These are phyloP conservation scores for Colletes collaris DNA, from an alignment of 2,888 invertebrate species.

Conservation along the genomic window DNA sequence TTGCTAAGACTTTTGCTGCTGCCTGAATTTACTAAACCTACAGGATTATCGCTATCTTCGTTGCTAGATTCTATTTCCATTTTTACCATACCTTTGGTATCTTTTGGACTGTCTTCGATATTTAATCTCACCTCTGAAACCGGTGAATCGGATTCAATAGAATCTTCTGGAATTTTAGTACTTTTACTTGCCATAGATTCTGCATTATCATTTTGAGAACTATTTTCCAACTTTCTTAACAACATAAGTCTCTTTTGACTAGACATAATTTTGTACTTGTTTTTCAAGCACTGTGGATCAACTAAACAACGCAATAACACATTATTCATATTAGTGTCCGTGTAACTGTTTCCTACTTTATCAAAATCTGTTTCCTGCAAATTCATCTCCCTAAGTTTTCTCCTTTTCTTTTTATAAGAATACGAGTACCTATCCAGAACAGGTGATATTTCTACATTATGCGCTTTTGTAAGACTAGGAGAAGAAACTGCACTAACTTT, in stretches of 20 bases:
- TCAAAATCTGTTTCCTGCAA: not conserved
- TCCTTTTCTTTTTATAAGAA: slow-evolving; percentile 6
- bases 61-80: slow-evolving; percentile 57
- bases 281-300: too few relatives aligned
- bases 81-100: not conserved
- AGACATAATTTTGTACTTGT: not conserved
- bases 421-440: not conserved
- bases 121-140: not conserved
- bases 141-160: not conserved
- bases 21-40: not conserved
- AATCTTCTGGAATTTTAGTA: not conserved
- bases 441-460: not conserved
- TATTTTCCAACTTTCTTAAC: not conserved
- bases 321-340: slow-evolving; percentile 15
- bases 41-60: not conserved
- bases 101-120: slow-evolving; percentile 37
- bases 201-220: not conserved
- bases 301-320: too few relatives aligned
- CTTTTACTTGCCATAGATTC: not conserved
- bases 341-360: not conserved
- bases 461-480: not conserved
- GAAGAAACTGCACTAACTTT: not conserved
- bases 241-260: not conserved
- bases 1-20: slow-evolving; percentile 55
- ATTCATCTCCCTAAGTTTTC: not conserved